Evolutionary conservation across 2,113 vertebrate genomes (phyloP).

Genomic region (Equus quagga): DNA sequence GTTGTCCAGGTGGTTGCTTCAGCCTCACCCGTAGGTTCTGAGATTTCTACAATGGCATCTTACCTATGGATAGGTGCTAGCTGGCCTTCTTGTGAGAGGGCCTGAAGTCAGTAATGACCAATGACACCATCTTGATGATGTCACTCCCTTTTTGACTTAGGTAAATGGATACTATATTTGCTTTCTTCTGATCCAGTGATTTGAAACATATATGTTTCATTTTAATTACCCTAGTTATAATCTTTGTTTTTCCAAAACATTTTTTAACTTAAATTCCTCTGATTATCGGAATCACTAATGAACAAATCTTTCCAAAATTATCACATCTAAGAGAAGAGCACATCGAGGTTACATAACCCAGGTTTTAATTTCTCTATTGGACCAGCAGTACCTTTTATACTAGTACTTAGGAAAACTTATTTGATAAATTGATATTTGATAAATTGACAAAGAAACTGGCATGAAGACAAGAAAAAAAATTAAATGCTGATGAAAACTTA

Average conservation of each 20-base stretch:
- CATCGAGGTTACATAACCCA: background rate
- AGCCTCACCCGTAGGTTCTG: background rate
- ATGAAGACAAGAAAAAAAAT: background rate
- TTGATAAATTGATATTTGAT: background rate
- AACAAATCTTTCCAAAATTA: background rate
- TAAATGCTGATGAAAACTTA: background rate
- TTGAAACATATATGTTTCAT: background rate
- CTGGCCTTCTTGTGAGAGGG: background rate
- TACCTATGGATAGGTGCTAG: background rate
- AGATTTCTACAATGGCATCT: background rate
- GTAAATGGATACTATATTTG: background rate
- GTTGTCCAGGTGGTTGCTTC: background rate
- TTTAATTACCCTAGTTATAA: background rate
- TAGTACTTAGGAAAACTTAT: background rate
- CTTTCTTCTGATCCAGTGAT: background rate
- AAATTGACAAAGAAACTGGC: background rate
- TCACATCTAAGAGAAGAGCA: background rate
- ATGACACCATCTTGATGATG: background rate
- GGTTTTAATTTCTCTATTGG: slow-evolving; percentile 3
- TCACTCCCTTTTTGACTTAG: background rate
- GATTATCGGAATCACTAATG: background rate
- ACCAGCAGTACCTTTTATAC: background rate
- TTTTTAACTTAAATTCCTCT: background rate
- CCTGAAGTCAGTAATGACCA: background rate
- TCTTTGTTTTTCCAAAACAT: slow-evolving; percentile 1